A percentile compares a stretch with the other conserved stretches of the same genome.
Evolutionary conservation across 2,888 invertebrate genomes (phyloP).

Genomic region (Hyles lineata): DNA sequence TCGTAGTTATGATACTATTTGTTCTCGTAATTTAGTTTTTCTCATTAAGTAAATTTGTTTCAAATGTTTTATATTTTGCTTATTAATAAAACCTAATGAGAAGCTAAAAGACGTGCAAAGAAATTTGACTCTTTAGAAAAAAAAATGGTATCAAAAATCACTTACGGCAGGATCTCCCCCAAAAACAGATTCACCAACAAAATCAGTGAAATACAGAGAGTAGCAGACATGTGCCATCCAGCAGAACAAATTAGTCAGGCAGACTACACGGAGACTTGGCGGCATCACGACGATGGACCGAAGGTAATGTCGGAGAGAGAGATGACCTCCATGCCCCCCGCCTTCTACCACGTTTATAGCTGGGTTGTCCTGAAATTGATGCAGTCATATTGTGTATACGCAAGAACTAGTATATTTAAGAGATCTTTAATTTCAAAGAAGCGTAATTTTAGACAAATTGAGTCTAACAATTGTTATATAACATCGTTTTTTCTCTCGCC

Average conservation of each 20-base stretch:
- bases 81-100: no score
- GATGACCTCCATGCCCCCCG: conserved; percentile 48
- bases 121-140: neutral
- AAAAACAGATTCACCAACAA: conserved; percentile 96
- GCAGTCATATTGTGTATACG: neutral
- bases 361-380: conserved; percentile 49
- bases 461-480: no score
- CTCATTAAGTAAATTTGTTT: no score
- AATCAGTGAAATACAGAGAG: conserved; percentile 98
- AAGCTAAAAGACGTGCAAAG: neutral
- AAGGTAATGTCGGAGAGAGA: conserved; percentile 91
- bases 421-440: no score
- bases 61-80: no score
- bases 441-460: no score
- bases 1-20: neutral
- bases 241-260: conserved; percentile 97
- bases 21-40: no score
- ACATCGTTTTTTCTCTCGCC: no score
- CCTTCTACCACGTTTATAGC: conserved; percentile 50
- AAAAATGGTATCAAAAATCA: conserved; percentile 32
- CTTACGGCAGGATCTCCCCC: conserved; percentile 93
- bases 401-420: no score
- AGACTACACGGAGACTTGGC: conserved; percentile 92
- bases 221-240: conserved; percentile 99
- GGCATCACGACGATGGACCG: conserved; percentile 97